phyloP scores from a whole-genome alignment of 1,140 invertebrate species.

The Drosophila saltans region DNA sequence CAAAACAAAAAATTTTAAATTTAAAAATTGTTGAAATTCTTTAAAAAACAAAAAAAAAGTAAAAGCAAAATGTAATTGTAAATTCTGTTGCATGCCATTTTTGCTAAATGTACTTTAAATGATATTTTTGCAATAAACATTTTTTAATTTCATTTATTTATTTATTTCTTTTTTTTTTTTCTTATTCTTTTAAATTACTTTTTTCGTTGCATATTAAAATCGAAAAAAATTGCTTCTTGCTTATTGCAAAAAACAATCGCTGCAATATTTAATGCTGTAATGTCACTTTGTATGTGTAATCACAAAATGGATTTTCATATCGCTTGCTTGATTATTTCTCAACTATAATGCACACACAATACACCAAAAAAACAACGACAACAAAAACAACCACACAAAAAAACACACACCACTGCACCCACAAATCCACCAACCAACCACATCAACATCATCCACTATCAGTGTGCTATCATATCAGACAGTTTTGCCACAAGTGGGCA shows the following conservation, averaged over 20 bases:
- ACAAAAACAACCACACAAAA: slow-evolving; percentile 16
- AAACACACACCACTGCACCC: slow-evolving; percentile 24
- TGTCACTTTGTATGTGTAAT: slow-evolving; percentile 22
- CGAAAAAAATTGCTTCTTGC: slow-evolving; percentile 14
- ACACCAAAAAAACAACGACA: too few relatives aligned
- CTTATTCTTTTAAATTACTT: background rate
- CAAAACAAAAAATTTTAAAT: background rate
- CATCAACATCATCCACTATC: slow-evolving; percentile 18
- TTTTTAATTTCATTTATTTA: background rate
- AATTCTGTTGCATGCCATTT: background rate
- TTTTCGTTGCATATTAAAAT: slow-evolving; percentile 17
- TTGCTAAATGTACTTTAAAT: background rate
- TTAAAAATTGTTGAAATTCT: slow-evolving; percentile 26
- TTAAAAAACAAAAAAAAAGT: background rate
- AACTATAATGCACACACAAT: slow-evolving; percentile 18
- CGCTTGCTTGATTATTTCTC: slow-evolving; percentile 28
- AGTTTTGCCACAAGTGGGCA: slow-evolving; percentile 49
- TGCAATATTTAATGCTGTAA: background rate
- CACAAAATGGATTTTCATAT: slow-evolving; percentile 29
- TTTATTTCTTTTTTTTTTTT: background rate
- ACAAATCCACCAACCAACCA: slow-evolving; percentile 5
- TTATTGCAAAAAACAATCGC: background rate
- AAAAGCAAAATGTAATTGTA: background rate
- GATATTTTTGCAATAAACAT: slow-evolving; percentile 1
- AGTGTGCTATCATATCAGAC: slow-evolving; percentile 78